Base-by-base conservation (phyloP, 2,888 invertebrate species). In the Pelosia muscerda region DNA sequence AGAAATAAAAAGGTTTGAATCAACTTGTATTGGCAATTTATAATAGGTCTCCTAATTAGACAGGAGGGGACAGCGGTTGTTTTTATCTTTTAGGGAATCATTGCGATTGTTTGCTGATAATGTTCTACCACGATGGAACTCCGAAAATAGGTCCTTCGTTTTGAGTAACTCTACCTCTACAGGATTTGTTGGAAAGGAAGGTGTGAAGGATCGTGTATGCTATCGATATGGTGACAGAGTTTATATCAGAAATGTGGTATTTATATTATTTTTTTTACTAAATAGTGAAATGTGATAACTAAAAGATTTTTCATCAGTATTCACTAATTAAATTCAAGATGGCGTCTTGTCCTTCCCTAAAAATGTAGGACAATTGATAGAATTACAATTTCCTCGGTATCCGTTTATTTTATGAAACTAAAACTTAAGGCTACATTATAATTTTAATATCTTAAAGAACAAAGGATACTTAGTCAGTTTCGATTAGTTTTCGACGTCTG, bases 401-500 rank as follows among this genome's bases (percentile, higher is more conserved):
- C 42, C 49, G 31, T 15, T 31, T 34, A 25, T 67, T 60, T 59
- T 38, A 76, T 75, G 79, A 80, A 82, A 76, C 69, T 26, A 75
- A 81, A 76, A 80, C 49, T 11, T 55, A 68, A 79, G 81, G 74
- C 66, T 72, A 62, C 72, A 65, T 76, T 79, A 83, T 78, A 79
- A 76, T 79, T 78, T 79, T 81, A 83, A 82, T 88, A 87, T 85
- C 76, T 71, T 73, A 82, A 77, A 84, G 78, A 82, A 83, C 81
- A 81, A 81, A 78, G 73, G 83, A 83, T 74, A 84, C 84, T 88
- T 86, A 86, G 84, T 74, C 81, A 80, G 81, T 81, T 86, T 88
- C 86, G 85, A 89, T 90, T 88, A 86, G 88, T 83, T 84, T 89
- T 86, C 85, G 92, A 93, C 92, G 81, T 91, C 84, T 92, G 90